A percentile compares a stretch with the other conserved stretches of the same genome.
Conservation (phyloP, 2,113 vertebrate genomes). For the Talpa occidentalis region DNA sequence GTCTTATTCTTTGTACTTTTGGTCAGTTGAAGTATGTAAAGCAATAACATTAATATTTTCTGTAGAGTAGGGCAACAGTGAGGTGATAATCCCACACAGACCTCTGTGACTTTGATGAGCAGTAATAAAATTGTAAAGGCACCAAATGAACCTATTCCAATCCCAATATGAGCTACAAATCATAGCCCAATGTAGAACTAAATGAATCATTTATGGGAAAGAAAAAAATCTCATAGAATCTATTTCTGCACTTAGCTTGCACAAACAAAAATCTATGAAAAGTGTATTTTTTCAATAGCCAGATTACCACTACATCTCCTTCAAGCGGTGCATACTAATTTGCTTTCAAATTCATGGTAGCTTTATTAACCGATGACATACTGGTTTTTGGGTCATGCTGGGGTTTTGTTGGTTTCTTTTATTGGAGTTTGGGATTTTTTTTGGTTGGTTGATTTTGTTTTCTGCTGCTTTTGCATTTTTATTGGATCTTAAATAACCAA, state of each 20-base stretch:
- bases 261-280: neutral
- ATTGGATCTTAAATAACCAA: neutral
- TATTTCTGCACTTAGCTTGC: neutral
- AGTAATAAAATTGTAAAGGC: neutral
- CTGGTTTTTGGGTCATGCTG: neutral
- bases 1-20: constrained; percentile 3
- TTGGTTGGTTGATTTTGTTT: neutral
- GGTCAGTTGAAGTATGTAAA: constrained; percentile 41
- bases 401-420: neutral
- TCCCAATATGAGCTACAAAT: neutral
- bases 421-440: neutral
- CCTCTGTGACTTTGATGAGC: neutral
- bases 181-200: neutral
- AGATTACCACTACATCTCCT: neutral
- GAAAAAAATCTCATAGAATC: neutral
- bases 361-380: constrained; percentile 41
- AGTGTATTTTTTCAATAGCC: neutral
- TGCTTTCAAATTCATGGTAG: neutral
- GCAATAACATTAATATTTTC: neutral
- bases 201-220: neutral
- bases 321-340: constrained; percentile 37
- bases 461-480: neutral
- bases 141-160: neutral
- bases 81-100: neutral
- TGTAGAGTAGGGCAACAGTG: neutral